Evolutionary conservation across 2,888 invertebrate genomes (phyloP), one percentile per base, ranked within the genome.

Genomic region (Ganaspis brasiliensis): DNA sequence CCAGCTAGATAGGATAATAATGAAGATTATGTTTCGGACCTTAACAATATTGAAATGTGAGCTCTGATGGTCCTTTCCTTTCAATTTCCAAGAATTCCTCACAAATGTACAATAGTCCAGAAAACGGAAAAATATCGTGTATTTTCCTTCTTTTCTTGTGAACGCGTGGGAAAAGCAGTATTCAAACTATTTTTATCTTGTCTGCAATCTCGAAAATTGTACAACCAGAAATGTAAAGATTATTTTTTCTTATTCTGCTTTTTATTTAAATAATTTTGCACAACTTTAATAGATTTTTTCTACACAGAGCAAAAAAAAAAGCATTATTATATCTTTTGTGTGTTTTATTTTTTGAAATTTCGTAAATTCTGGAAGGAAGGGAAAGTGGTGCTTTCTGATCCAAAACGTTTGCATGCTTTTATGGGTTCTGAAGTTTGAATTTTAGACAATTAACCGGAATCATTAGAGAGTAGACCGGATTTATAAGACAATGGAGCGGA

Each of bases 91-190:
- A 61, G 71, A 56, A 61, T 63, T 24, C 37, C 73, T 52, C 21
- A 49, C 61, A 61, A 75, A 75, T n/a, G 31, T n/a, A 24, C 10
- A 10, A 16, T 72, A 35, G 31, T 72, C 56, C 14, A 26, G 16
- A 56, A 56, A 56, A 12, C 56, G 14, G 56, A 21, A 59, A 73
- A 73, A 73, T 59, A 57, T 71, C 45, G 72, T 72, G 45, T 76
- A 76, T 74, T 76, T 74, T 76, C 45, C 57, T 45, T 45, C 14
- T 45, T 14, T 45, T 14, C 12, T 45, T 31, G 31, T n/a, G n/a
- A n/a, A 31, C 6, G 40, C 40, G 40, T 40, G 40, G 40, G 40
- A 40, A 40, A 12, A 40, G 12, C 8, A 31, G 31, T 4, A 4
- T 31, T 31, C 31, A 31, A n/a, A n/a, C 6, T 6, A 4, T 31